phyloP scores from a whole-genome alignment of 2,797 vertebrate genomes.

The Cirrhinus mrigala region DNA sequence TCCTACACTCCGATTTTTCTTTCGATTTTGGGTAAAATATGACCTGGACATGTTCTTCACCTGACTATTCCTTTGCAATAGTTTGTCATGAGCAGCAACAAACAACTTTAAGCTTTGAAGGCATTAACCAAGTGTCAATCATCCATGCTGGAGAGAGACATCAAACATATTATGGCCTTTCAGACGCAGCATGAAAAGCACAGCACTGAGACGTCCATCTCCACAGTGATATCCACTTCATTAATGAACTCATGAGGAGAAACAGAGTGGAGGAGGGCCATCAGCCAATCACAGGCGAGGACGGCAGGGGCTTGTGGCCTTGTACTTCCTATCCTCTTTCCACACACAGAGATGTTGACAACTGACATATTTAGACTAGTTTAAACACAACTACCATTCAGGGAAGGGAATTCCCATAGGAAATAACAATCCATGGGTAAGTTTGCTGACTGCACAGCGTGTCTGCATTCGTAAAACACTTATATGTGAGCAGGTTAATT shows the following conservation, averaged over 20 bases:
- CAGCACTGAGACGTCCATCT: slow-evolving; percentile 58
- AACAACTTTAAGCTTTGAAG: slow-evolving; percentile 12
- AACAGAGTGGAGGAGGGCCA: slow-evolving; percentile 37
- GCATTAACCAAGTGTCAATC: slow-evolving; percentile 57
- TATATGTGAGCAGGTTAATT: slow-evolving; percentile 13
- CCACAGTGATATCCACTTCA: slow-evolving; percentile 64
- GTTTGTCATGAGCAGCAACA: background rate
- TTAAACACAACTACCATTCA: slow-evolving; percentile 14
- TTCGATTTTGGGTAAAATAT: background rate
- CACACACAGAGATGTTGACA: slow-evolving; percentile 39
- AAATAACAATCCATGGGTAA: background rate
- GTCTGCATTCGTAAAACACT: background rate
- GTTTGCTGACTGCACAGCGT: background rate
- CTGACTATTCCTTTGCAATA: slow-evolving; percentile 36
- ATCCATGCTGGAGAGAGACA: slow-evolving; percentile 34
- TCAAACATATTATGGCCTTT: slow-evolving; percentile 55
- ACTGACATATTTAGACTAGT: slow-evolving; percentile 34
- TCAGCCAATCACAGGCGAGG: slow-evolving; percentile 66
- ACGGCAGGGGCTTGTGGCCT: slow-evolving; percentile 59
- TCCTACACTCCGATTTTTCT: background rate
- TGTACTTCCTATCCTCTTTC: slow-evolving; percentile 42
- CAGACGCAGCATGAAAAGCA: slow-evolving; percentile 42
- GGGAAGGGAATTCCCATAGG: background rate
- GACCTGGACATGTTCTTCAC: background rate
- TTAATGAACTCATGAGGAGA: slow-evolving; percentile 59